phyloP scores from a whole-genome alignment of 2,113 vertebrate species.

The Scomber colias region DNA sequence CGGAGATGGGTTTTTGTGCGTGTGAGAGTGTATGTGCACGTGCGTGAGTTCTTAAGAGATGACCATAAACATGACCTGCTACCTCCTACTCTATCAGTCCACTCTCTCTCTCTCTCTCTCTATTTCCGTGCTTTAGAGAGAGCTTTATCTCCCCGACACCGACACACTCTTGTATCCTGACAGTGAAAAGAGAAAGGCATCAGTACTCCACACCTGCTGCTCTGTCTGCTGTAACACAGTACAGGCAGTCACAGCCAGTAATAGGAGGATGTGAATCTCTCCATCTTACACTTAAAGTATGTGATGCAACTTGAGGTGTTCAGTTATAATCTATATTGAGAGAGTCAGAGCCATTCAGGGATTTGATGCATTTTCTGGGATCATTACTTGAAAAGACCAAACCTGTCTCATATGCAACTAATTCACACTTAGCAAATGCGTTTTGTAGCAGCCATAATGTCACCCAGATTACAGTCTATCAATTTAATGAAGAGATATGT shows the following conservation, averaged over 20 bases:
- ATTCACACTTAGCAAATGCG: neutral
- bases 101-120: conserved; percentile 30
- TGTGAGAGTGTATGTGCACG: conserved; percentile 22
- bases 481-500: neutral
- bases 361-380: neutral
- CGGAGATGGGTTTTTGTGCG: conserved; percentile 70
- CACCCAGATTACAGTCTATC: neutral
- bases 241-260: conserved; percentile 32
- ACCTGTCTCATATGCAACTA: neutral
- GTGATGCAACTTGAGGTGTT: conserved; percentile 4
- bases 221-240: conserved; percentile 54
- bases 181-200: conserved; percentile 61
- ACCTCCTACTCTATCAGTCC: conserved; percentile 29
- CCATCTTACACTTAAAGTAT: conserved; percentile 12
- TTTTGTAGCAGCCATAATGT: neutral
- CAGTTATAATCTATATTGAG: neutral
- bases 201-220: conserved; percentile 62
- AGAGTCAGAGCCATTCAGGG: neutral
- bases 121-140: conserved; percentile 43
- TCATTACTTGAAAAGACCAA: neutral
- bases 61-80: conserved; percentile 43
- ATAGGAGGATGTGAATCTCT: conserved; percentile 27
- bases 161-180: conserved; percentile 61
- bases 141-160: conserved; percentile 64
- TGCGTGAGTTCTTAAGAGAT: conserved; percentile 35